phyloP scores from a whole-genome alignment of 1,140 invertebrate genomes.

The Adoxophyes honmai region DNA sequence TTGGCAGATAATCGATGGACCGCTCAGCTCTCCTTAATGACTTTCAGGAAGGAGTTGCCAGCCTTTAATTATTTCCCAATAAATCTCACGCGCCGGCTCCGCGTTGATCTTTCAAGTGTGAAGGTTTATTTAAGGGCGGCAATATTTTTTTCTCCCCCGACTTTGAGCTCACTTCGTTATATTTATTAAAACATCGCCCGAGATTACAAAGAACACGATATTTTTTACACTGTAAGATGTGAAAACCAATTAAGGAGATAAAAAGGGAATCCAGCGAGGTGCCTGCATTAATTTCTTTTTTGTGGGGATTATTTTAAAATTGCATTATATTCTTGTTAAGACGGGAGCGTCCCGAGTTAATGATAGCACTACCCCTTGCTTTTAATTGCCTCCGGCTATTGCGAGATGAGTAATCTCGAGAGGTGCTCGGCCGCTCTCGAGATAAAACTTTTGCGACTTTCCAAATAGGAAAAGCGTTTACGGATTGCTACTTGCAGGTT shows the following conservation, averaged over 20 bases:
- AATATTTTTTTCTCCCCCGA: conserved; percentile 63
- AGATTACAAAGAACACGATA: conserved; percentile 76
- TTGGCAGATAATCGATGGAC: not conserved
- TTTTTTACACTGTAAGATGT: conserved; percentile 77
- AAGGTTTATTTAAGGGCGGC: conserved; percentile 71
- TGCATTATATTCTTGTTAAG: conserved; percentile 77
- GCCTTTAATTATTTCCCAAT: conserved; percentile 71
- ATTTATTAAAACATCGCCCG: conserved; percentile 77
- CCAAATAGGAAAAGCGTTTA: conserved; percentile 43
- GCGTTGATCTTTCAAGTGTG: conserved; percentile 74
- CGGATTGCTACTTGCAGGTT: conserved; percentile 11
- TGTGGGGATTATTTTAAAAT: conserved; percentile 77
- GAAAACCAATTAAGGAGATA: conserved; percentile 78
- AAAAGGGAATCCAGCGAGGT: conserved; percentile 74
- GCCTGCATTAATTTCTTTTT: conserved; percentile 76
- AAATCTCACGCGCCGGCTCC: conserved; percentile 62
- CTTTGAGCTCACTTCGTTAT: conserved; percentile 68
- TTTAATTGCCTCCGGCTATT: conserved; percentile 74
- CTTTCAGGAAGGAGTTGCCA: conserved; percentile 33
- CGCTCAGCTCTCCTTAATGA: conserved; percentile 32
- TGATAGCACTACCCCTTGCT: conserved; percentile 74
- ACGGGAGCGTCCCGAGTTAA: conserved; percentile 65
- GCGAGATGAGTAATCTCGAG: conserved; percentile 68
- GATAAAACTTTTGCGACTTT: conserved; percentile 60
- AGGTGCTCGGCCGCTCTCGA: conserved; percentile 58